These are phyloP conservation scores for Hycleus phaleratus DNA, from an alignment of 1,140 invertebrate species.

Conservation along the genomic window DNA sequence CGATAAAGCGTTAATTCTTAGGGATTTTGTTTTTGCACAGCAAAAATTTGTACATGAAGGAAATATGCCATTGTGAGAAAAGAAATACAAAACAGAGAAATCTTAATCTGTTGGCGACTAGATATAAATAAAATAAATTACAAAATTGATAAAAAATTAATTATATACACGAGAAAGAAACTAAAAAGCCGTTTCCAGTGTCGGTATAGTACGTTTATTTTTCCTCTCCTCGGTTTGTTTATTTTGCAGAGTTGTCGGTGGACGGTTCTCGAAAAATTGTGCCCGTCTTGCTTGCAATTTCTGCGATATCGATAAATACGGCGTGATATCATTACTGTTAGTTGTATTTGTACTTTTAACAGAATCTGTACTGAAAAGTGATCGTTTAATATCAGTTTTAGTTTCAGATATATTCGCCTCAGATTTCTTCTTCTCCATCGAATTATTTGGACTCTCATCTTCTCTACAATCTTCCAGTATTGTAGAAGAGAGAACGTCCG, in stretches of 20 bases:
- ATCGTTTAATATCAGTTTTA: slow-evolving; percentile 3
- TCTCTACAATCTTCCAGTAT: slow-evolving; percentile 75
- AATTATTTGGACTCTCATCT: slow-evolving; percentile 52
- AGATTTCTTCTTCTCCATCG: slow-evolving; percentile 41
- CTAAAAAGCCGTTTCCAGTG: slow-evolving; percentile 47
- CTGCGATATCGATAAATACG: slow-evolving; percentile 43
- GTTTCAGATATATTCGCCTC: slow-evolving; percentile 3
- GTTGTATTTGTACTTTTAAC: slow-evolving; percentile 13
- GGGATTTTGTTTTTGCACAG: slow-evolving; percentile 6
- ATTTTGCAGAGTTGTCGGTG: slow-evolving; percentile 24
- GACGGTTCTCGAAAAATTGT: slow-evolving; percentile 41
- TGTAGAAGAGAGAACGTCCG: slow-evolving; percentile 73
- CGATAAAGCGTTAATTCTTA: not conserved
- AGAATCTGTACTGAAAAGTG: not conserved
- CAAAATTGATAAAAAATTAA: slow-evolving; percentile 7
- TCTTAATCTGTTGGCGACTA: slow-evolving; percentile 20
- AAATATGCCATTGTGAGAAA: not conserved
- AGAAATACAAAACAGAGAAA: slow-evolving; percentile 11
- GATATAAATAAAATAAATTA: slow-evolving; percentile 17
- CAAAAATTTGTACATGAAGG: slow-evolving; percentile 15
- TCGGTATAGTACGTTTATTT: slow-evolving; percentile 37
- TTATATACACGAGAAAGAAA: slow-evolving; percentile 1
- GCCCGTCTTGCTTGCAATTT: slow-evolving; percentile 48
- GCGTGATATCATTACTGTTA: slow-evolving; percentile 17
- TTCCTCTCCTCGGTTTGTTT: slow-evolving; percentile 7